Conservation (phyloP, 2,888 invertebrate species). For the Stratiomys singularior region DNA sequence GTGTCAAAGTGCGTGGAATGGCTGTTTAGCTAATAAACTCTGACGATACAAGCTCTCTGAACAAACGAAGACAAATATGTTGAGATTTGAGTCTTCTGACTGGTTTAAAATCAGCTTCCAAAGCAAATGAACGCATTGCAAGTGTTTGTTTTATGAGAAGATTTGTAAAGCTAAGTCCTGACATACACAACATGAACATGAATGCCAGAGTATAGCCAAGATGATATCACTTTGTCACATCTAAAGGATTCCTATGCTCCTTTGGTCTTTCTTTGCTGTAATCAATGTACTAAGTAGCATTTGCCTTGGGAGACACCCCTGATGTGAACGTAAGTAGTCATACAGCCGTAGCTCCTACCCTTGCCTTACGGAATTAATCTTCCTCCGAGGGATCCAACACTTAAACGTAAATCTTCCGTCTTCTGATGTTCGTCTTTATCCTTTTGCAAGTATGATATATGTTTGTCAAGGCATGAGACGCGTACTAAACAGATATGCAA, state of each 20-base stretch:
- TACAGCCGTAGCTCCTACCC: background rate
- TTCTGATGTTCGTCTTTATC: background rate
- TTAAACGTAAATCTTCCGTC: background rate
- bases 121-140: background rate
- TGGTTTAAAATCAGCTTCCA: too few species aligned
- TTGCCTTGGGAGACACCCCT: constrained; percentile 22
- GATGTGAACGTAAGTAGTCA: constrained; percentile 17
- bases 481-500: background rate
- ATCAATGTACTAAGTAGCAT: constrained; percentile 36
- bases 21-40: too few species aligned
- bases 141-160: background rate
- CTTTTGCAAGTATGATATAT: background rate
- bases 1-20: too few species aligned
- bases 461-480: background rate
- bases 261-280: constrained; percentile 13
- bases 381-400: background rate
- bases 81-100: too few species aligned
- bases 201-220: background rate
- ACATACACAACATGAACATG: background rate
- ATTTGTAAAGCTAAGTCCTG: background rate
- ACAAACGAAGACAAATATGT: too few species aligned
- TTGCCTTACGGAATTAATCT: background rate
- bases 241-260: background rate
- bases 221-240: constrained; percentile 16
- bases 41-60: too few species aligned